phyloP scores from a whole-genome alignment of 2,888 invertebrate species.

The Aproaerema taeniolella region DNA sequence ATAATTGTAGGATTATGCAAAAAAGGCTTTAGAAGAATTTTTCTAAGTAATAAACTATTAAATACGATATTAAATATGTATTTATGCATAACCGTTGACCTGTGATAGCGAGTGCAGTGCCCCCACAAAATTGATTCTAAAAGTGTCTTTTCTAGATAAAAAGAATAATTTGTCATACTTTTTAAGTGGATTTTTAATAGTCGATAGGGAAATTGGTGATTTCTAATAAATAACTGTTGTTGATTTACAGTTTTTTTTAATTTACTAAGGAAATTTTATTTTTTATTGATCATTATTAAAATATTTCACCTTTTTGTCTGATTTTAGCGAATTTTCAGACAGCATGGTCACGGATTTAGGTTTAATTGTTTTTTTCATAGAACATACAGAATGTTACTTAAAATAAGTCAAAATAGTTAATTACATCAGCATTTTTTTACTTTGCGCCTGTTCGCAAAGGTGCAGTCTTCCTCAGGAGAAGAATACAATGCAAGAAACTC shows the following conservation, averaged over 20 bases:
- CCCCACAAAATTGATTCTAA: slow-evolving; percentile 56
- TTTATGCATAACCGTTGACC: slow-evolving; percentile 57
- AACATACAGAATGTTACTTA: too few relatives aligned
- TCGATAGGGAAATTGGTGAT: background rate
- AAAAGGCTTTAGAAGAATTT: background rate
- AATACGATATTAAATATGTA: slow-evolving; percentile 41
- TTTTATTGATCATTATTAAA: background rate
- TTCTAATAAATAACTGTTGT: background rate
- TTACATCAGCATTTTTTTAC: too few relatives aligned
- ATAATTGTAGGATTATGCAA: background rate
- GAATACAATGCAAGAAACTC: too few relatives aligned
- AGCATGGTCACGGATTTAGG: too few relatives aligned
- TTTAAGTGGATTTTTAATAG: slow-evolving; percentile 15
- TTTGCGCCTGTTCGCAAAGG: too few relatives aligned
- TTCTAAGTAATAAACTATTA: too few relatives aligned
- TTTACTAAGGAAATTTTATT: background rate
- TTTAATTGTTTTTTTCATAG: too few relatives aligned
- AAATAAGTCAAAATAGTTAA: too few relatives aligned
- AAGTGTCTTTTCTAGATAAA: slow-evolving; percentile 24
- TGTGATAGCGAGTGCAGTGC: slow-evolving; percentile 38
- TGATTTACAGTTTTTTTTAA: background rate
- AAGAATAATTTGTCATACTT: slow-evolving; percentile 36
- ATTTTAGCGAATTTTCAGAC: too few relatives aligned
- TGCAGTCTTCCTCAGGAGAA: too few relatives aligned
- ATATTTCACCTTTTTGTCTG: background rate